Conservation (phyloP, 2,888 invertebrate species). For the Caenorhabditis afra region DNA sequence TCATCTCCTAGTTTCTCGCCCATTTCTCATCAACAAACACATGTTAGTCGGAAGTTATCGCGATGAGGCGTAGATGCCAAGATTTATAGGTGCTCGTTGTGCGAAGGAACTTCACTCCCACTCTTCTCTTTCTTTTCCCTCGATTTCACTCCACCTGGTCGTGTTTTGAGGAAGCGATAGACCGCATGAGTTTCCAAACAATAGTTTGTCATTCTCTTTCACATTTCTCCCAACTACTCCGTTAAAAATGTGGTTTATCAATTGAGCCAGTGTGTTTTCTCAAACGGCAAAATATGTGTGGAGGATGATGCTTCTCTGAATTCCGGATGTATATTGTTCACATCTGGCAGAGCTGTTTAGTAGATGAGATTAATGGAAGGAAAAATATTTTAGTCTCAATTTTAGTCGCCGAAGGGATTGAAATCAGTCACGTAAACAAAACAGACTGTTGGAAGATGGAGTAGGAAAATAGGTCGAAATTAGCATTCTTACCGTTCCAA, state of each 20-base stretch:
- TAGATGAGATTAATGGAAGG: slow-evolving; percentile 10
- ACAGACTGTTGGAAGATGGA: neutral
- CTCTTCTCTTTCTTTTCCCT: slow-evolving; percentile 9
- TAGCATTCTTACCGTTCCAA: slow-evolving; percentile 19
- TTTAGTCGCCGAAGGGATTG: slow-evolving; percentile 29
- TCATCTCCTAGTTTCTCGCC: slow-evolving; percentile 12
- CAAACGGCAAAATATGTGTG: neutral
- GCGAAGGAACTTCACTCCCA: neutral
- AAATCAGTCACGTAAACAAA: slow-evolving; percentile 39
- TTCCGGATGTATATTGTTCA: slow-evolving; percentile 19
- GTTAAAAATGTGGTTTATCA: slow-evolving; percentile 7
- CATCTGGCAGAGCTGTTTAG: slow-evolving; percentile 33
- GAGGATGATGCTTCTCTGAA: slow-evolving; percentile 6
- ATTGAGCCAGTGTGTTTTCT: neutral
- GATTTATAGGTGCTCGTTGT: slow-evolving; percentile 34
- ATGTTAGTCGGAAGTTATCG: slow-evolving; percentile 34
- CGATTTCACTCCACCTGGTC: too few species aligned
- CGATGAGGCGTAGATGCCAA: slow-evolving; percentile 36
- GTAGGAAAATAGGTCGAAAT: neutral
- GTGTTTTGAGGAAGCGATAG: slow-evolving; percentile 8
- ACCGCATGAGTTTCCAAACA: neutral
- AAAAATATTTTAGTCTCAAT: slow-evolving; percentile 42
- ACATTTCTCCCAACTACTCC: too few species aligned
- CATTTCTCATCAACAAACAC: slow-evolving; percentile 51
- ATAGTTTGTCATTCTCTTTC: neutral